Evolutionary conservation across 1,140 invertebrate species (phyloP).

Genomic region (Trichonephila clavata): DNA sequence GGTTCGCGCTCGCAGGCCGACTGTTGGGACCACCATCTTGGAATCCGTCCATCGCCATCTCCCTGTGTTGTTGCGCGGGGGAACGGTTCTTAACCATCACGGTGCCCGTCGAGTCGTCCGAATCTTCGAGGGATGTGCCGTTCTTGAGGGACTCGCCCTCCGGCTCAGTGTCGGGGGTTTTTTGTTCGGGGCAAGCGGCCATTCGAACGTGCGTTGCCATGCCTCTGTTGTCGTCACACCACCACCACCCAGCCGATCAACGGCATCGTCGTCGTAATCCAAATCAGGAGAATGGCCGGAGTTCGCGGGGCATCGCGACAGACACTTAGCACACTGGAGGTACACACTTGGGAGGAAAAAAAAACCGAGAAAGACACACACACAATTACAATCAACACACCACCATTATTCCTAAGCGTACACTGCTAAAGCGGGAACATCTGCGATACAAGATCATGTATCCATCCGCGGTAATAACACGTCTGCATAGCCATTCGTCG

Average conservation of each 20-base stretch:
- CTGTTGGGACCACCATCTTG: constrained; percentile 76
- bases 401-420: constrained; percentile 72
- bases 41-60: constrained; percentile 75
- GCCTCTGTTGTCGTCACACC: constrained; percentile 74
- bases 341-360: constrained; percentile 43
- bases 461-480: constrained; percentile 68
- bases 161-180: constrained; percentile 51
- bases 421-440: constrained; percentile 76
- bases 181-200: constrained; percentile 75
- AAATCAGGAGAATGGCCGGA: not conserved
- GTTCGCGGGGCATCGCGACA: constrained; percentile 44
- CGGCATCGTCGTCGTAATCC: constrained; percentile 57
- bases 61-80: constrained; percentile 63
- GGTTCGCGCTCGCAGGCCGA: constrained; percentile 50
- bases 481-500: not conserved
- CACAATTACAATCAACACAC: constrained; percentile 63
- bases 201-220: constrained; percentile 76
- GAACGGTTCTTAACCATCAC: constrained; percentile 71
- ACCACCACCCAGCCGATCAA: constrained; percentile 60
- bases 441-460: constrained; percentile 72
- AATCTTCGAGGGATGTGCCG: constrained; percentile 68
- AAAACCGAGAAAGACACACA: constrained; percentile 49
- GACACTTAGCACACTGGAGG: constrained; percentile 30
- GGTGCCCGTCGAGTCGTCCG: constrained; percentile 69
- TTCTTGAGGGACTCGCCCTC: constrained; percentile 71